A percentile compares a stretch with the other conserved stretches of the same genome.
phyloP scores from a whole-genome alignment of 2,888 invertebrate genomes.

The Unio delphinus region DNA sequence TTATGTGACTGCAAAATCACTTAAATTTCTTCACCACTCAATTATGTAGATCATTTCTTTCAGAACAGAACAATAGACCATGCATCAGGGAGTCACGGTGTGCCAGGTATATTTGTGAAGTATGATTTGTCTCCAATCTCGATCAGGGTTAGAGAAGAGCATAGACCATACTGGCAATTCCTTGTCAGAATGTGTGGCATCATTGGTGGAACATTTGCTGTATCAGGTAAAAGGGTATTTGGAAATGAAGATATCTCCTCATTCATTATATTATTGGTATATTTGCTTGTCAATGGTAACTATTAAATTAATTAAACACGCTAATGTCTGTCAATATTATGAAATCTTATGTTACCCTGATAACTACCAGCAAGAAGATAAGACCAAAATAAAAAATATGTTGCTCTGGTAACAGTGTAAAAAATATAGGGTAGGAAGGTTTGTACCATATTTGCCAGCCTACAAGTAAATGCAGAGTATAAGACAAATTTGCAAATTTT shows the following conservation, averaged over 20 bases:
- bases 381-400: too few species aligned
- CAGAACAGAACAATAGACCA: conserved; percentile 83
- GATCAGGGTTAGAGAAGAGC: conserved; percentile 74
- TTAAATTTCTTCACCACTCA: neutral
- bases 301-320: neutral
- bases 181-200: conserved; percentile 90
- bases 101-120: conserved; percentile 94
- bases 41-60: conserved; percentile 11
- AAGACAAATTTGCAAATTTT: too few species aligned
- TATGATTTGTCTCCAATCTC: conserved; percentile 94
- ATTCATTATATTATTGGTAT: neutral
- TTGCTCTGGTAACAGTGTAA: too few species aligned
- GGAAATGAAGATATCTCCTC: neutral
- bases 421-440: too few species aligned
- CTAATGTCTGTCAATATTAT: too few species aligned
- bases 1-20: neutral
- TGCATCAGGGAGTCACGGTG: conserved; percentile 87
- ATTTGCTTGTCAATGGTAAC: neutral
- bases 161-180: conserved; percentile 77
- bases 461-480: too few species aligned
- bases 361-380: too few species aligned
- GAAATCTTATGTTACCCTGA: too few species aligned
- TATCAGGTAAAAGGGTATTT: conserved; percentile 74
- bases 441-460: too few species aligned
- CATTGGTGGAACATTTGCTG: conserved; percentile 92